These are phyloP conservation scores for Channa maculata DNA, from an alignment of 2,113 vertebrate species.

Conservation along the genomic window DNA sequence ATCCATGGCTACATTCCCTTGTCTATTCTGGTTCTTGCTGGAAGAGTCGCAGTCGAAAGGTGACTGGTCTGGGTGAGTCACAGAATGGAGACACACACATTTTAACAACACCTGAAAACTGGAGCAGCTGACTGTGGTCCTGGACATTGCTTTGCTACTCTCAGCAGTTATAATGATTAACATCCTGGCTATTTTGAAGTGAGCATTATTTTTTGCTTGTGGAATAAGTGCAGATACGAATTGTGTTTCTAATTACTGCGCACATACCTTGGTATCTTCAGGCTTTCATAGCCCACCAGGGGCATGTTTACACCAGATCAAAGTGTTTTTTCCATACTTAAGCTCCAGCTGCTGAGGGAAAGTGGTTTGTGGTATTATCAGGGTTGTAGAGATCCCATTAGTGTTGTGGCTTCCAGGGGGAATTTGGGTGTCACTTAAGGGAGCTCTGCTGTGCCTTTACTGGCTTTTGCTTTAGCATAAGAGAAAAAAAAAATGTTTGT, in stretches of 20 bases:
- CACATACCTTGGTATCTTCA: neutral
- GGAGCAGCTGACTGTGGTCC: constrained; percentile 31
- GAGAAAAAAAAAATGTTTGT: neutral
- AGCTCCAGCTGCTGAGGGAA: constrained; percentile 24
- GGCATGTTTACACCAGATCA: constrained; percentile 28
- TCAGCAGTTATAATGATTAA: neutral
- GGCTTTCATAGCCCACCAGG: neutral
- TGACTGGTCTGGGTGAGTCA: constrained; percentile 63
- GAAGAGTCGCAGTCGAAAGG: constrained; percentile 51
- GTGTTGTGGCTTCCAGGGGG: neutral
- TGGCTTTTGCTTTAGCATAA: constrained; percentile 1
- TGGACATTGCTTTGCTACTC: neutral
- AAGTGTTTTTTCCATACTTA: constrained; percentile 40
- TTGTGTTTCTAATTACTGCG: neutral
- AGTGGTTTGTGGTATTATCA: constrained; percentile 44
- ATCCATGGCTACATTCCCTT: constrained; percentile 63
- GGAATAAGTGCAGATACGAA: neutral
- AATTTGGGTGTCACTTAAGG: neutral
- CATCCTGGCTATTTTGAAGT: neutral
- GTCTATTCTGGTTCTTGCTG: constrained; percentile 50
- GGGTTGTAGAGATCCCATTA: constrained; percentile 8
- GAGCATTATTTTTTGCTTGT: neutral
- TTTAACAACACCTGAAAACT: constrained; percentile 31
- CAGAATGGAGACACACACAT: constrained; percentile 19
- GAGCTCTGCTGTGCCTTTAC: constrained; percentile 10